Conservation (phyloP, 2,797 vertebrate genomes). For the Pseudochirops corinnae region DNA sequence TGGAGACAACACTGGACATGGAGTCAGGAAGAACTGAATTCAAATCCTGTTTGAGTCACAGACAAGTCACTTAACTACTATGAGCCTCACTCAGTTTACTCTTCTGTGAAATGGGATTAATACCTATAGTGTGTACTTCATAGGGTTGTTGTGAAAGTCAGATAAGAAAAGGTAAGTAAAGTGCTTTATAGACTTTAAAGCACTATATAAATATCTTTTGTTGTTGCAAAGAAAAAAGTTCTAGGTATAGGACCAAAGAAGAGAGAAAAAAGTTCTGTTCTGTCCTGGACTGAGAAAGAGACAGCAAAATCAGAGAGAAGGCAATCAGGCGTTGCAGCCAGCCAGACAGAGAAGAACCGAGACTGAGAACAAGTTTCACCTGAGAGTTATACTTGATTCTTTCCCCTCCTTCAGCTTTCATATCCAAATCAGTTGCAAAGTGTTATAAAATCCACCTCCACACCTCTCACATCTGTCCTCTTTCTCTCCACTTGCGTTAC, state of each 20-base stretch:
- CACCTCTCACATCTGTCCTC: neutral
- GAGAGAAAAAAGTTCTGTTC: neutral
- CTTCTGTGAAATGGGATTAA: neutral
- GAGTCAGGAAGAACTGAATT: neutral
- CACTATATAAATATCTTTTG: neutral
- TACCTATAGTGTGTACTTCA: neutral
- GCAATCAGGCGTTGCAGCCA: neutral
- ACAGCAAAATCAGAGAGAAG: neutral
- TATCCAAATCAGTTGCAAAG: neutral
- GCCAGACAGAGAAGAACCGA: neutral
- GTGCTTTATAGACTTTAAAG: neutral
- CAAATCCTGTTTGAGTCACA: neutral
- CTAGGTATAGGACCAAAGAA: neutral
- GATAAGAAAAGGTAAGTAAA: neutral
- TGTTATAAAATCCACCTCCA: neutral
- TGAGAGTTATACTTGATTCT: neutral
- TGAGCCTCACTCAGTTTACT: neutral
- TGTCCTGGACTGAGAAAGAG: neutral
- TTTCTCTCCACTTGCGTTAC: neutral
- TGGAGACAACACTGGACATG: neutral
- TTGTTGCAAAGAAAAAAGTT: neutral
- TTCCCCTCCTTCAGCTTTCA: neutral
- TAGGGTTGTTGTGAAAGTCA: neutral
- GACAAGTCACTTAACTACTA: neutral
- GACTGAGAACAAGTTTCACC: neutral